Percentiles rank a stretch among this genome's conserved stretches.
Conservation (phyloP, 2,113 vertebrate genomes). For the Oxyura jamaicensis region DNA sequence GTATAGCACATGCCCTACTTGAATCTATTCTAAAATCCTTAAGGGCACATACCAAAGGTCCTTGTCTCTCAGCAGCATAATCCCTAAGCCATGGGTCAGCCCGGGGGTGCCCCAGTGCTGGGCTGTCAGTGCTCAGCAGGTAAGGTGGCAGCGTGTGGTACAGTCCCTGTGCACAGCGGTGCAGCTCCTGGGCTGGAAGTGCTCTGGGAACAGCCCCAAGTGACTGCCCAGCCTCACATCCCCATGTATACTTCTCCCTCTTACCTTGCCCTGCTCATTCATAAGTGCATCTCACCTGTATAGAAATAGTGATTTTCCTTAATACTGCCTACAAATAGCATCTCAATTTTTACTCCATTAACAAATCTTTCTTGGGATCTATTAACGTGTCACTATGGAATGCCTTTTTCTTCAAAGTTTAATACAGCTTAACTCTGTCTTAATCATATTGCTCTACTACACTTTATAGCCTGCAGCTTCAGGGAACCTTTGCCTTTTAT, state of each 20-base stretch:
- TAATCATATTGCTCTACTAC: constrained; percentile 55
- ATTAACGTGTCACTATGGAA: constrained; percentile 49
- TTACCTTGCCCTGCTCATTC: neutral
- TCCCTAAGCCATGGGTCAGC: too few relatives aligned
- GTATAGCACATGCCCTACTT: neutral
- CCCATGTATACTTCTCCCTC: fast-evolving
- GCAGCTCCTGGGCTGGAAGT: neutral
- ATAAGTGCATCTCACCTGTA: neutral
- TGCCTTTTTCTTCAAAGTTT: constrained; percentile 48
- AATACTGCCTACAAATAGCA: constrained; percentile 9
- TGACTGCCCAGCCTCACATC: neutral
- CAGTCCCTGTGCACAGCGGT: neutral
- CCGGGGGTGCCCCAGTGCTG: neutral
- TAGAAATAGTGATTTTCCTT: neutral
- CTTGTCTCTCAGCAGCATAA: neutral
- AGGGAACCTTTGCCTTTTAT: constrained; percentile 67
- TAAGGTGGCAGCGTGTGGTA: neutral
- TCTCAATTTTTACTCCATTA: constrained; percentile 53
- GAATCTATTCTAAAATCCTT: neutral
- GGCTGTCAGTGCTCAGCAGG: neutral
- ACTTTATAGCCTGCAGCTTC: constrained; percentile 49
- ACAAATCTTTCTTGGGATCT: constrained; percentile 54
- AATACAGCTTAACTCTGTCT: constrained; percentile 53
- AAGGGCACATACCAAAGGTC: too few relatives aligned
- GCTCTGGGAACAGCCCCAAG: fast-evolving